Percentiles rank a stretch among this genome's conserved stretches.
These are phyloP conservation scores for Gryon sp. DNA, from an alignment of 1,140 invertebrate genomes.

Conservation along the genomic window DNA sequence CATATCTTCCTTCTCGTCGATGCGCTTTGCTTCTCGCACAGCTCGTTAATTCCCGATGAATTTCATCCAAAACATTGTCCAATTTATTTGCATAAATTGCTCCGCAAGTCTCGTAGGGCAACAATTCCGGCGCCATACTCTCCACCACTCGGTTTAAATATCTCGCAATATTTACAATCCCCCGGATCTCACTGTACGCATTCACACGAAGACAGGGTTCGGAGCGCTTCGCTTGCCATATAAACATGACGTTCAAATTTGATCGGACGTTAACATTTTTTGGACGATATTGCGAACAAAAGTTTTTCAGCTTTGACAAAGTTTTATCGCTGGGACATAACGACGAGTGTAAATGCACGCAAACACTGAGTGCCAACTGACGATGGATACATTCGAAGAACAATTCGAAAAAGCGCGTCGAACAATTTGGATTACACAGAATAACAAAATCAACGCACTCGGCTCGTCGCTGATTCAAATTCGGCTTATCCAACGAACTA, in stretches of 20 bases:
- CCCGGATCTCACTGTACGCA: conserved; percentile 74
- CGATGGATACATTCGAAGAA: conserved; percentile 70
- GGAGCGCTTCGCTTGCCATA: conserved; percentile 78
- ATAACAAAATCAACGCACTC: conserved; percentile 71
- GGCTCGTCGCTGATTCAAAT: neutral
- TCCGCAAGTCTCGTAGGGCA: conserved; percentile 76
- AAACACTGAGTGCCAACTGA: conserved; percentile 65
- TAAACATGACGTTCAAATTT: conserved; percentile 73
- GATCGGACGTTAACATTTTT: conserved; percentile 1
- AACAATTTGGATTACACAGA: conserved; percentile 78
- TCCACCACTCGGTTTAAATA: conserved; percentile 80
- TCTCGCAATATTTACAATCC: conserved; percentile 80
- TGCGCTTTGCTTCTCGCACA: conserved; percentile 12
- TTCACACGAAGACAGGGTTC: conserved; percentile 75
- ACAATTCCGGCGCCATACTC: conserved; percentile 61
- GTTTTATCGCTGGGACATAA: conserved; percentile 43
- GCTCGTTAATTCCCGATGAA: conserved; percentile 50
- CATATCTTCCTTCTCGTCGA: conserved; percentile 29
- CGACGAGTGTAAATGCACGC: conserved; percentile 78
- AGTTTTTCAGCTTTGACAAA: conserved; percentile 54
- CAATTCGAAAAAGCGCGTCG: conserved; percentile 76
- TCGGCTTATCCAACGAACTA: conserved; percentile 12
- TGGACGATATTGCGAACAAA: conserved; percentile 60
- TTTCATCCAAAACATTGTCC: conserved; percentile 80
- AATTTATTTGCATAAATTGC: conserved; percentile 74